phyloP scores from a whole-genome alignment of 1,140 invertebrate genomes.

The Calliopsis andreniformis region DNA sequence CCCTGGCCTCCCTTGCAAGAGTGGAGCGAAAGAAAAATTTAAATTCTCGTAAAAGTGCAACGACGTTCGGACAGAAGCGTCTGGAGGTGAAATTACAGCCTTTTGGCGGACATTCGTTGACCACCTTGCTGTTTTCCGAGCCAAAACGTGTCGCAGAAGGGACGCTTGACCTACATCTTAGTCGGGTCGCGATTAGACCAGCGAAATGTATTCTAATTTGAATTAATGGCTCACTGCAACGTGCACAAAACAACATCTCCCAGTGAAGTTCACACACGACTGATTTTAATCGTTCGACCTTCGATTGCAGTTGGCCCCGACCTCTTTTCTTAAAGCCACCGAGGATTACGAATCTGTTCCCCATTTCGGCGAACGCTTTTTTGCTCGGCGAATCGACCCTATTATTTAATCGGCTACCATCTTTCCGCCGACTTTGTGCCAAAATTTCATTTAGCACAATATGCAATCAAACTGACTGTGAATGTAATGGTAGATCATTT shows the following conservation, averaged over 20 bases:
- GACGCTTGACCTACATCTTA: constrained; percentile 36
- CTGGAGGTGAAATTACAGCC: neutral
- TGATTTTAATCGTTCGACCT: constrained; percentile 33
- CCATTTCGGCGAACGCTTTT: neutral
- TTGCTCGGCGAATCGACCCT: neutral
- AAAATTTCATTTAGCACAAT: neutral
- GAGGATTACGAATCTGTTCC: constrained; percentile 5
- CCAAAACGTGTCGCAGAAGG: constrained; percentile 26
- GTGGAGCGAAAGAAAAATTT: neutral
- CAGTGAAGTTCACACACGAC: constrained; percentile 8
- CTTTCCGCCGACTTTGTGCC: too few relatives aligned
- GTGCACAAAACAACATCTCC: constrained; percentile 14
- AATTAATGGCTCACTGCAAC: constrained; percentile 38
- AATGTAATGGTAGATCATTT: too few relatives aligned
- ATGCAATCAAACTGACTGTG: neutral
- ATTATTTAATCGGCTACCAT: neutral
- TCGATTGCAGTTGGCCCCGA: constrained; percentile 27
- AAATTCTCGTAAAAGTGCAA: neutral
- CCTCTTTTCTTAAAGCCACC: neutral
- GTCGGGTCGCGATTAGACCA: neutral
- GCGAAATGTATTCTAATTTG: constrained; percentile 31
- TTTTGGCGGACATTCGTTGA: constrained; percentile 6
- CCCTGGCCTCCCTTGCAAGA: too few relatives aligned
- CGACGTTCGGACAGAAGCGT: neutral
- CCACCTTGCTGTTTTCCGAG: neutral